Evolutionary conservation across 2,888 invertebrate genomes (phyloP).

Genomic region (Branchipolynoe longqiensis): DNA sequence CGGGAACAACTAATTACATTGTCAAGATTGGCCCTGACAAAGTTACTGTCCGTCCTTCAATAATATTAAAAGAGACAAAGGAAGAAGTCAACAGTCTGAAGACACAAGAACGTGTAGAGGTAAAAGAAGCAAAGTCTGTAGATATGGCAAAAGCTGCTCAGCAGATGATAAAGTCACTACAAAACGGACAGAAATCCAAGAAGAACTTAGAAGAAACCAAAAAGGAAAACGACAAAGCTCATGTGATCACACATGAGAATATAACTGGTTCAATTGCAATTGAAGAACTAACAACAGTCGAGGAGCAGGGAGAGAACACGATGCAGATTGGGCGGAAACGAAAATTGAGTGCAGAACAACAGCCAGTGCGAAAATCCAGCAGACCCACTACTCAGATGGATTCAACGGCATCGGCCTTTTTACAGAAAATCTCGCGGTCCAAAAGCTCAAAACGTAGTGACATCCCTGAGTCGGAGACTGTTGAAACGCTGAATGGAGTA

Average conservation of each 20-base stretch:
- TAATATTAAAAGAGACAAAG: background rate
- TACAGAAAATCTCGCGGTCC: background rate
- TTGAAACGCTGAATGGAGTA: background rate
- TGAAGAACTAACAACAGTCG: too few relatives aligned
- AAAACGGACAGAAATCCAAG: background rate
- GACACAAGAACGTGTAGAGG: background rate
- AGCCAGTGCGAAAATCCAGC: constrained; percentile 18
- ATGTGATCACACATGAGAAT: too few relatives aligned
- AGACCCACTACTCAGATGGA: constrained; percentile 27
- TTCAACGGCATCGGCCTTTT: constrained; percentile 26
- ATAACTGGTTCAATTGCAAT: too few relatives aligned
- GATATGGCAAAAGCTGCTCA: background rate
- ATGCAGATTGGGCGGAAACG: background rate
- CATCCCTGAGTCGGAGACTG: background rate
- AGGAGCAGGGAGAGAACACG: background rate
- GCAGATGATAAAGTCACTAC: background rate
- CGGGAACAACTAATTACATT: background rate
- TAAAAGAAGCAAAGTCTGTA: background rate
- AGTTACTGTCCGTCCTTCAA: background rate
- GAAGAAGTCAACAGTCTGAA: background rate
- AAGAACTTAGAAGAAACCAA: background rate
- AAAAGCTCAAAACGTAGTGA: background rate
- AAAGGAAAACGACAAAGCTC: background rate
- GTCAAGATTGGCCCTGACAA: background rate
- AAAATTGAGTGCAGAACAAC: constrained; percentile 12